Evolutionary conservation across 2,888 invertebrate species (phyloP), one percentile per base, ranked within the genome.

Genomic region (Hydrotaea cyrtoneurina): DNA sequence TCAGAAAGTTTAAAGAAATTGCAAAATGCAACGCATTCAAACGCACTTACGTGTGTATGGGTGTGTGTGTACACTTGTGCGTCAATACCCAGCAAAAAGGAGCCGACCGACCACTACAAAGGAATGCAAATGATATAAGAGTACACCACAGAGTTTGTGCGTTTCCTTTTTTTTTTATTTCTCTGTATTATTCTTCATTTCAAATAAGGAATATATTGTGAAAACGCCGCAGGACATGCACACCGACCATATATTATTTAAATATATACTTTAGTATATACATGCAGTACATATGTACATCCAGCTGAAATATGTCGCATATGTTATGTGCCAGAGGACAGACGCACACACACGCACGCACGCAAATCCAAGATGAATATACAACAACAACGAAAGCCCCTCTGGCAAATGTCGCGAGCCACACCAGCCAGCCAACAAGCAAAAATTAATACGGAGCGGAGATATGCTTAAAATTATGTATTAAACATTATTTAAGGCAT

Each of bases 71-170:
- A 77, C 77, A 79, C 78, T 69, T 69, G 19, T 39, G 23, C 39
- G 46, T 46, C 69, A 69, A 69, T 69, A 69, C 21, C 39, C 43
- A 46, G 7, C 13, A 55, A 46, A 85, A 79, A 84, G 55, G 71
- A 75, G 74, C 80, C 83, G 80, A 75, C 80, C 76, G 80, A 83
- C 80, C 85, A 80, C 85, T 82, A 85, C 74, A 85, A 85, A 85
- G 69, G 62, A 77, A 85, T 80, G 79, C 77, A 85, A 82, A 85
- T 82, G 76, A 84, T 71, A 81, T 72, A n/a, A 74, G 73, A 39
- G 73, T 43, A 43, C 19, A 39, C 55, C 55, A 59, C 23, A 15
- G 13, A 26, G 26, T 13, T 19, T 19, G 2, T 59, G 31, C 11
- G 4, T 59, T 11, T 19, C 7, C 7, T 43, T 66, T 13, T 36